Evolutionary conservation across 2,888 invertebrate genomes (phyloP).

Genomic region (Villa cingulata): DNA sequence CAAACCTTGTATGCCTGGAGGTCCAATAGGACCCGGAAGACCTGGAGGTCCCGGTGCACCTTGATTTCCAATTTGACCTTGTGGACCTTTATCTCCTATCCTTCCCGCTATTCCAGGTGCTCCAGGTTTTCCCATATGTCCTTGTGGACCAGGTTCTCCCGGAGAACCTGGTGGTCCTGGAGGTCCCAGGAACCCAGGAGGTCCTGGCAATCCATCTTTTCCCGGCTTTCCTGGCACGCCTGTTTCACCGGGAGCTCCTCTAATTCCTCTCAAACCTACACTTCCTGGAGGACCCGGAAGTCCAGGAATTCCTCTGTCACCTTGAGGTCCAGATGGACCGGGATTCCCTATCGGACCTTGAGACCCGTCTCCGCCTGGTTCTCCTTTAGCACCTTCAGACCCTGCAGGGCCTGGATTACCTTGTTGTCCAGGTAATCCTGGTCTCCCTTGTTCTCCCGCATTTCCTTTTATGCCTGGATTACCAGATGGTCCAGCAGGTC

Average conservation of each 20-base stretch:
- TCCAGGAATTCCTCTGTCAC: conserved; percentile 46
- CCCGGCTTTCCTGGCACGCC: conserved; percentile 57
- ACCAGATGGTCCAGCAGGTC: conserved; percentile 42
- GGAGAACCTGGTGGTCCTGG: conserved; percentile 45
- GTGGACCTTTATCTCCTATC: conserved; percentile 62
- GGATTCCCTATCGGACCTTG: conserved; percentile 56
- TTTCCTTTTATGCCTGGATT: conserved; percentile 48
- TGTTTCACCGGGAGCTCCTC: conserved; percentile 47
- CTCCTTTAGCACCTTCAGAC: conserved; percentile 48
- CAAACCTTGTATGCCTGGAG: conserved; percentile 41
- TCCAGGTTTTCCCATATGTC: conserved; percentile 52
- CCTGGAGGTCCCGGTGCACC: conserved; percentile 22
- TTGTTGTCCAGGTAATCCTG: conserved; percentile 40
- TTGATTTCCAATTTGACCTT: conserved; percentile 36
- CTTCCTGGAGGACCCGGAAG: conserved; percentile 44
- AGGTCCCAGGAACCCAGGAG: conserved; percentile 48
- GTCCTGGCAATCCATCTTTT: conserved; percentile 38
- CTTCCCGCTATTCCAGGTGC: conserved; percentile 57
- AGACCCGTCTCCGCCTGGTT: conserved; percentile 54
- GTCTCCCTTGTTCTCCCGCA: conserved; percentile 44
- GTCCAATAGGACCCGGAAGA: conserved; percentile 38
- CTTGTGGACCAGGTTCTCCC: conserved; percentile 47
- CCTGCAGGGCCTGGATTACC: conserved; percentile 57
- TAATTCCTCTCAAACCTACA: conserved; percentile 47
- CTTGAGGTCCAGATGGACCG: conserved; percentile 48